Conservation (phyloP, 2,888 invertebrate species). For the Spilosoma lubricipeda region DNA sequence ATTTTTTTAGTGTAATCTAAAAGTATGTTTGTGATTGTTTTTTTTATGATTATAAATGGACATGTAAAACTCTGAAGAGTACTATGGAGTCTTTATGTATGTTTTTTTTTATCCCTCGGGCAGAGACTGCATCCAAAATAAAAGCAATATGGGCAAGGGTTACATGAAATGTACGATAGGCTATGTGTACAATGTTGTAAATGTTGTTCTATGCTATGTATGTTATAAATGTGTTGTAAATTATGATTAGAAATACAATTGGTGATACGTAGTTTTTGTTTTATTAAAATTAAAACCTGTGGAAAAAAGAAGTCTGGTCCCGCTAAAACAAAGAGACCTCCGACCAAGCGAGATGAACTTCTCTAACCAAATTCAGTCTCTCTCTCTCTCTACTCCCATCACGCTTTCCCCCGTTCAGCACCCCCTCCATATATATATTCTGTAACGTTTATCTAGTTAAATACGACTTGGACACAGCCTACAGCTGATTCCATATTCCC, state of each 20-base stretch:
- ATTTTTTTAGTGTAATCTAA: neutral
- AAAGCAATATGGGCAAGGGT: conserved; percentile 39
- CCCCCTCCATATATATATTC: no score
- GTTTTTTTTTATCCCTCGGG: neutral
- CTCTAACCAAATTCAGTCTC: no score
- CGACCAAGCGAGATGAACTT: no score
- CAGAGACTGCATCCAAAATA: conserved; percentile 37
- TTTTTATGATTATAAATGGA: neutral
- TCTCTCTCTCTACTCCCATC: no score
- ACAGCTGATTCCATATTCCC: no score
- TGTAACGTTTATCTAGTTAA: no score
- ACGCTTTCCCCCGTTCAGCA: no score
- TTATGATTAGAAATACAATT: conserved; percentile 62
- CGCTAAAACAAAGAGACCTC: no score
- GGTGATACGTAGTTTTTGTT: conserved; percentile 59
- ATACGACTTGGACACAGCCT: no score
- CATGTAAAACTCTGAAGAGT: neutral
- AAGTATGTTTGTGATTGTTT: neutral
- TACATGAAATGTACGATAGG: conserved; percentile 31
- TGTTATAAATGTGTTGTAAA: conserved; percentile 56
- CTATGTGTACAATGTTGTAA: conserved; percentile 56
- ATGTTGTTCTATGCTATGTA: no score
- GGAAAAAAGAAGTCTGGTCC: no score
- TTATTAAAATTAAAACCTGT: conserved; percentile 22
- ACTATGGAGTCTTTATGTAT: neutral